Evolutionary conservation across 2,888 invertebrate genomes (phyloP).

Genomic region (Andrena hattorfiana): DNA sequence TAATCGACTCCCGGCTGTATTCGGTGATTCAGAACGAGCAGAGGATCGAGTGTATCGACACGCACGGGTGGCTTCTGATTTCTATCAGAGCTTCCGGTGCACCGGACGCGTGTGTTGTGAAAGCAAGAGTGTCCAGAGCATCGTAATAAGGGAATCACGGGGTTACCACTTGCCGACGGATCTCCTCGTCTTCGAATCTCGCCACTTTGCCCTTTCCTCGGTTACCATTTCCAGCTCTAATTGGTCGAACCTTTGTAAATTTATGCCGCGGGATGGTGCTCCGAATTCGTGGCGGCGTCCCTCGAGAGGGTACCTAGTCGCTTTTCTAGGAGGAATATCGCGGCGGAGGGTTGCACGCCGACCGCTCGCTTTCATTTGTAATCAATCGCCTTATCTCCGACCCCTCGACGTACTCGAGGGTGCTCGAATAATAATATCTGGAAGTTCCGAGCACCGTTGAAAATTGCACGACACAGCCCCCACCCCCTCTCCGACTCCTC

Average conservation of each 20-base stretch:
- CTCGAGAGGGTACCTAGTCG: conserved; percentile 32
- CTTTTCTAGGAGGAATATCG: conserved; percentile 28
- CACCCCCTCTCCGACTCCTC: background rate
- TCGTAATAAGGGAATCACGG: conserved; percentile 10
- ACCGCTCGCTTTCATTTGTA: conserved; percentile 55
- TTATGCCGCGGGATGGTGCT: conserved; percentile 37
- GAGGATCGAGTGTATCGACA: background rate
- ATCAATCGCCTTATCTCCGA: conserved; percentile 59
- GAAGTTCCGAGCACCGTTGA: conserved; percentile 53
- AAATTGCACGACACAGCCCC: conserved; percentile 60
- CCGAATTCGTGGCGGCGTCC: conserved; percentile 24
- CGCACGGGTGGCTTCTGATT: background rate
- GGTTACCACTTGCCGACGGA: conserved; percentile 38
- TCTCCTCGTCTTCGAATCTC: conserved; percentile 12
- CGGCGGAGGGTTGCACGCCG: conserved; percentile 17
- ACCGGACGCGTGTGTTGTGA: background rate
- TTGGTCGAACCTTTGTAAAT: conserved; percentile 50
- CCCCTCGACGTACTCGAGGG: conserved; percentile 46
- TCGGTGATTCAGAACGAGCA: background rate
- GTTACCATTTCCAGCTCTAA: conserved; percentile 40
- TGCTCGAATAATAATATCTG: conserved; percentile 57
- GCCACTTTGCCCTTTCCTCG: conserved; percentile 38
- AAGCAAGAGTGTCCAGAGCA: background rate
- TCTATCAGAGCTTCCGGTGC: background rate
- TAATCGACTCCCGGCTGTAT: conserved; percentile 7